phyloP scores from a whole-genome alignment of 2,888 invertebrate species.

The Plusia festucae region DNA sequence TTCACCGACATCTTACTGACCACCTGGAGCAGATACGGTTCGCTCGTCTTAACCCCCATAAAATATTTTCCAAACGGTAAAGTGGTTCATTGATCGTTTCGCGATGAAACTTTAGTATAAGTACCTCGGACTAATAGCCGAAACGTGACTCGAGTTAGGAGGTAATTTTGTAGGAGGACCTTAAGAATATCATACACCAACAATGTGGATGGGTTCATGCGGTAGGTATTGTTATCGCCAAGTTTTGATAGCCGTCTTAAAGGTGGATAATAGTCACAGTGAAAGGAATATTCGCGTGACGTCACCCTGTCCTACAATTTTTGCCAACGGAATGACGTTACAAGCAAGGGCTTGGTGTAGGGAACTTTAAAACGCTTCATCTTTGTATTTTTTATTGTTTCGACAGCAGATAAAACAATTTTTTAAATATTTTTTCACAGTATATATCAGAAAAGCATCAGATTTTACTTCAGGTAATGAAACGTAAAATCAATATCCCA shows the following conservation, averaged over 20 bases:
- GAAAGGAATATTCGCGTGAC: too few relatives aligned
- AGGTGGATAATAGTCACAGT: too few relatives aligned
- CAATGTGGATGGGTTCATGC: constrained; percentile 75
- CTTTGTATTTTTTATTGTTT: too few relatives aligned
- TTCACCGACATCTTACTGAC: constrained; percentile 48
- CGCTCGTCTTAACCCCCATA: constrained; percentile 66
- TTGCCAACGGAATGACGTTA: too few relatives aligned
- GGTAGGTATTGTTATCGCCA: neutral
- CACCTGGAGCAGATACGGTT: constrained; percentile 54
- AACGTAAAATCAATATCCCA: too few relatives aligned
- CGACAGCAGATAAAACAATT: too few relatives aligned
- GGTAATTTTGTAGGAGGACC: constrained; percentile 79
- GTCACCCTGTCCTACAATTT: too few relatives aligned
- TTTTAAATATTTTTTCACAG: too few relatives aligned
- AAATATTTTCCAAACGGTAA: constrained; percentile 79
- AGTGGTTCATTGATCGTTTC: constrained; percentile 82
- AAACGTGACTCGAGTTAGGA: constrained; percentile 83
- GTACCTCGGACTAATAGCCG: constrained; percentile 84
- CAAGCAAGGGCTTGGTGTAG: too few relatives aligned
- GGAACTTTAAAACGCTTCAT: too few relatives aligned
- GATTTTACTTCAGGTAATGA: too few relatives aligned
- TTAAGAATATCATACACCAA: constrained; percentile 85
- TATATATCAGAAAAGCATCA: too few relatives aligned
- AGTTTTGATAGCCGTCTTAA: neutral
- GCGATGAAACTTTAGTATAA: constrained; percentile 86